These are phyloP conservation scores for Lucinisca nassula DNA, from an alignment of 2,888 invertebrate genomes.

Conservation along the genomic window DNA sequence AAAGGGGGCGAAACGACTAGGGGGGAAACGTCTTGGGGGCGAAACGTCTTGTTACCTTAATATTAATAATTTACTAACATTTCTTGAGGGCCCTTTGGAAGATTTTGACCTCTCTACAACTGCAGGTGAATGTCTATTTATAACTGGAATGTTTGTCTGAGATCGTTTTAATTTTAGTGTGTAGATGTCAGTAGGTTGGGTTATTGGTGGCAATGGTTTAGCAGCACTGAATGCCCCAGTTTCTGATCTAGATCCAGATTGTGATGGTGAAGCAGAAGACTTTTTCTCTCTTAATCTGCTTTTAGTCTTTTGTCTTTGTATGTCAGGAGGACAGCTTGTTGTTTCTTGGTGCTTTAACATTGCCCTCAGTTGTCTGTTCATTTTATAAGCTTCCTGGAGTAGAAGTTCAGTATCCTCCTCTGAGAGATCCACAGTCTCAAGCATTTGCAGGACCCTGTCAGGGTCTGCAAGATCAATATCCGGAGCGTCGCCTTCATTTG, in stretches of 20 bases:
- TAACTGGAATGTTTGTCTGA: slow-evolving; percentile 48
- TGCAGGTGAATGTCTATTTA: background rate
- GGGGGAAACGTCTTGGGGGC: background rate
- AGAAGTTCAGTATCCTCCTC: slow-evolving; percentile 82
- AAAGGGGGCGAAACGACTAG: too few species aligned
- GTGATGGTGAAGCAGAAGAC: slow-evolving; percentile 31
- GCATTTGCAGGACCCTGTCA: slow-evolving; percentile 74
- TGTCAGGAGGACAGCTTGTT: slow-evolving; percentile 5
- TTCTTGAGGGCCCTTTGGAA: slow-evolving; percentile 1
- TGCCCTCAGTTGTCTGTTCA: slow-evolving; percentile 79
- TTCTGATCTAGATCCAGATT: slow-evolving; percentile 21
- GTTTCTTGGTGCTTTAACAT: slow-evolving; percentile 73
- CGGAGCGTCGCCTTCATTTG: background rate
- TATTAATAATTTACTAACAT: background rate
- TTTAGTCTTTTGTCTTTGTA: slow-evolving; percentile 37
- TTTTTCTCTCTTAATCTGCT: slow-evolving; percentile 21
- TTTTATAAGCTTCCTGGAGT: slow-evolving; percentile 79
- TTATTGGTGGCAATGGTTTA: slow-evolving; percentile 59
- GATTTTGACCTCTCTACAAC: slow-evolving; percentile 46
- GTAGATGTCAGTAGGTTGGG: slow-evolving; percentile 46
- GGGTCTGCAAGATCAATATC: slow-evolving; percentile 73
- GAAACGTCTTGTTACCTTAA: background rate
- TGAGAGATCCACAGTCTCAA: slow-evolving; percentile 77
- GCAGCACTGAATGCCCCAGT: slow-evolving; percentile 51
- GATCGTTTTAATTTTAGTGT: slow-evolving; percentile 61